Evolutionary conservation across 2,888 invertebrate genomes (phyloP), one percentile per base, ranked within the genome.

Genomic region (Parnassius smintheus): DNA sequence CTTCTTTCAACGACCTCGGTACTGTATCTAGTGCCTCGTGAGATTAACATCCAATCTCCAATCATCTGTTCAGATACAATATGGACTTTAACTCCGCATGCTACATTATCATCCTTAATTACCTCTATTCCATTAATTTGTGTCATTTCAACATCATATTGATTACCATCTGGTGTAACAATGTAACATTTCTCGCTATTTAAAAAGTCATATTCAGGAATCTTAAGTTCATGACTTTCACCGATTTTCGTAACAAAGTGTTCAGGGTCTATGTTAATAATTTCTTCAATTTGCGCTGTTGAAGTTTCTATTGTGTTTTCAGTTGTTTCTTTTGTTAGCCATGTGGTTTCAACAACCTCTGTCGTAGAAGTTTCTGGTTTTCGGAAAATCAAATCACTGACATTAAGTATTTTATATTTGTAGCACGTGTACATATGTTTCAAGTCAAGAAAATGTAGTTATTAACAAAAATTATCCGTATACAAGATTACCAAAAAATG

Each of bases 1-100:
- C 85, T 80, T 66, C 76, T 81, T 78, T 89, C 85, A n/a, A 80
- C 72, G 35, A 59, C 66, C 2, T 63, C 62, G 2, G 71, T 66
- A 3, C n/a, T 22, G 18, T 61, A 65, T 42, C 69, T 72, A 0
- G 55, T 70, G 7, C 76, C 81, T 67, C 80, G 79, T 10, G 82
- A 76, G 7, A 86, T 77, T 13, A 89, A 73, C n/a, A 71, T 75
- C 88, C 88, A 89, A 42, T 78, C 71, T 9, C 89, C 89, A 4
- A 83, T 63, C 57, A 72, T 65, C 9, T 80, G 74, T 61, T 80
- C 77, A 0, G 76, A 70, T 35, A 65, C 35, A 1, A 86, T 74
- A 11, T 66, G 69, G 0, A 89, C 56, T 2, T 55, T 62, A 2
- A 88, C 68, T 1, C 82, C 83, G 62, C 89, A 88, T 35, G 77